Evolutionary conservation across 2,797 vertebrate genomes (phyloP).

Genomic region (Nyctalus aviator): DNA sequence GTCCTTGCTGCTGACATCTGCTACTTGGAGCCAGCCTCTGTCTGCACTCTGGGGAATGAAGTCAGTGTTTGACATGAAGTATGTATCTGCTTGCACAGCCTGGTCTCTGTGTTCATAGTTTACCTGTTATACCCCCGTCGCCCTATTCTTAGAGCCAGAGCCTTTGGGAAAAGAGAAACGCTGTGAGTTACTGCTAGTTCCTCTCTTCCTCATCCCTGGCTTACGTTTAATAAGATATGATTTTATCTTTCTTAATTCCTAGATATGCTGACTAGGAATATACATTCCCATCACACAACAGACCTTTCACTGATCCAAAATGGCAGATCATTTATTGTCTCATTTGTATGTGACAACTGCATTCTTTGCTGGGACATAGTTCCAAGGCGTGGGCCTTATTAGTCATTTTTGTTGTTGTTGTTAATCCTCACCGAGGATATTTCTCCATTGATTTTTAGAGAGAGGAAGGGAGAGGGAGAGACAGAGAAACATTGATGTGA

Average conservation of each 20-base stretch:
- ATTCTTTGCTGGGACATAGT: conserved; percentile 3
- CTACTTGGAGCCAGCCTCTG: conserved; percentile 98
- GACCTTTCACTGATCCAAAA: neutral
- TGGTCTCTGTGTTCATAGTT: conserved; percentile 1
- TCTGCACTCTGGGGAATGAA: conserved; percentile 99
- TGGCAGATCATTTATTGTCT: neutral
- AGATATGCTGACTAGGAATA: neutral
- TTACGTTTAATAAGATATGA: neutral
- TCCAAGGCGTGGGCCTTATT: neutral
- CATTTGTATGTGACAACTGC: neutral
- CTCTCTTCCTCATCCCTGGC: conserved; percentile 14
- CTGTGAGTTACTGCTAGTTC: conserved; percentile 7
- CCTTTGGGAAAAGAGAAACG: conserved; percentile 55
- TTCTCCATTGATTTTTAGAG: neutral
- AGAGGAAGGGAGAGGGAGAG: neutral
- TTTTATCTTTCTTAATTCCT: conserved; percentile 42
- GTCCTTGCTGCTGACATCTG: conserved; percentile 96
- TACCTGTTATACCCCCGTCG: neutral
- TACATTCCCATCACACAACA: neutral
- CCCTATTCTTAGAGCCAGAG: conserved; percentile 26
- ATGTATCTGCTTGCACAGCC: conserved; percentile 84
- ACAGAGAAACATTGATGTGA: neutral
- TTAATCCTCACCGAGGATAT: neutral
- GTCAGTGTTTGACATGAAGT: conserved; percentile 99
- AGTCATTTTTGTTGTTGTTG: neutral